Percentiles rank a stretch among this genome's conserved stretches.
Conservation (phyloP, 2,888 invertebrate genomes). For the Apocheima hispidaria region DNA sequence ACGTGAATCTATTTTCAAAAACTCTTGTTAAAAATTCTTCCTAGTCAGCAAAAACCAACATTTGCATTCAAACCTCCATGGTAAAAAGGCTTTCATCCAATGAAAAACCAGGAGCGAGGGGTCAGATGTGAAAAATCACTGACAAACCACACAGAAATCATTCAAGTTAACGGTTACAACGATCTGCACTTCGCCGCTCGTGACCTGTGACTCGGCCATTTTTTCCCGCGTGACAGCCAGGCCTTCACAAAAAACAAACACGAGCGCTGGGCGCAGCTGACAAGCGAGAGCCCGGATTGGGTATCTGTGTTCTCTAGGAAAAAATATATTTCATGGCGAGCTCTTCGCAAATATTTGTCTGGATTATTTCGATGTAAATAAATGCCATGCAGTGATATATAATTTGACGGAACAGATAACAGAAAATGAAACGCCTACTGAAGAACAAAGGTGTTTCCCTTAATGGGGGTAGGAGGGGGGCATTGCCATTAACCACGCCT, state of each 20-base stretch:
- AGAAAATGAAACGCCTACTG: too few species aligned
- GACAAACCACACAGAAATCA: constrained; percentile 73
- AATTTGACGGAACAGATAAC: too few species aligned
- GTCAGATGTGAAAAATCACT: constrained; percentile 67
- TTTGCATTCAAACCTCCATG: constrained; percentile 25
- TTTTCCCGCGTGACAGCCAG: constrained; percentile 59
- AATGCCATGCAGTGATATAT: too few species aligned
- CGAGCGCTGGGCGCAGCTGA: constrained; percentile 38
- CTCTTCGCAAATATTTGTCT: neutral
- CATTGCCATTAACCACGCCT: too few species aligned
- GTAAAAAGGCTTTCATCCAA: constrained; percentile 28
- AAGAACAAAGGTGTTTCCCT: too few species aligned
- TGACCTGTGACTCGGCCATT: constrained; percentile 70
- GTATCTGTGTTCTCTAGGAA: constrained; percentile 23
- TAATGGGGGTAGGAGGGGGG: too few species aligned
- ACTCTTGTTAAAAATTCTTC: neutral
- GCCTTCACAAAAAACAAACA: constrained; percentile 58
- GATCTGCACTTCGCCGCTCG: constrained; percentile 69
- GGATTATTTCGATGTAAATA: neutral
- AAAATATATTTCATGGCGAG: neutral
- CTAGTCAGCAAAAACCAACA: constrained; percentile 16
- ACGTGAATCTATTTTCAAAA: constrained; percentile 1
- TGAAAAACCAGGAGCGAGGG: constrained; percentile 42
- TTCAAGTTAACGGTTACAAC: constrained; percentile 76
- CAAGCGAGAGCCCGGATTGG: constrained; percentile 23